Conservation (phyloP, 2,888 invertebrate genomes). For the Pecten maximus region DNA sequence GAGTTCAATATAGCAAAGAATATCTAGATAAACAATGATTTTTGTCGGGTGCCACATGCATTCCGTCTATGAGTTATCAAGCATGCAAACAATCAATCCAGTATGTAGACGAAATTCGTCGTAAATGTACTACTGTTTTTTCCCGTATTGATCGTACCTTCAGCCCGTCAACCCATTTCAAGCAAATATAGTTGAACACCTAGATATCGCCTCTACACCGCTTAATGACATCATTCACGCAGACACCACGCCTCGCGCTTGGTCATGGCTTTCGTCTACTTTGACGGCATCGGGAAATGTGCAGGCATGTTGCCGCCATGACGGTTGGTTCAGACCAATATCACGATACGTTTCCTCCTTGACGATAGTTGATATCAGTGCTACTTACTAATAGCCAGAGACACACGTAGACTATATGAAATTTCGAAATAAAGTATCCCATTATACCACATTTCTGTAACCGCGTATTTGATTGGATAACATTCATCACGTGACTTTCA, state of each 20-base stretch:
- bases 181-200: slow-evolving; percentile 19
- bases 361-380: neutral
- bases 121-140: neutral
- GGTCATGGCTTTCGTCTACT: slow-evolving; percentile 35
- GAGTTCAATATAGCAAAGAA: neutral
- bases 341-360: neutral
- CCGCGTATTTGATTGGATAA: neutral
- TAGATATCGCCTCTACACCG: neutral
- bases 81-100: neutral
- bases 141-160: neutral
- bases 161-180: neutral
- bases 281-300: neutral
- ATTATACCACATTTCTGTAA: neutral
- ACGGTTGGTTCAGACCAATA: neutral
- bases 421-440: neutral
- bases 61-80: neutral
- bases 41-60: neutral
- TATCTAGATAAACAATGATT: neutral
- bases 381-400: neutral
- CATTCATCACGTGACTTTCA: no score
- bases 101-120: neutral
- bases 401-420: neutral
- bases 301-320: slow-evolving; percentile 24
- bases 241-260: neutral
- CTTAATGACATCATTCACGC: slow-evolving; percentile 9